Evolutionary conservation across 2,888 invertebrate genomes (phyloP), one percentile per base, ranked within the genome.

Genomic region (Neoitamus cyanurus): DNA sequence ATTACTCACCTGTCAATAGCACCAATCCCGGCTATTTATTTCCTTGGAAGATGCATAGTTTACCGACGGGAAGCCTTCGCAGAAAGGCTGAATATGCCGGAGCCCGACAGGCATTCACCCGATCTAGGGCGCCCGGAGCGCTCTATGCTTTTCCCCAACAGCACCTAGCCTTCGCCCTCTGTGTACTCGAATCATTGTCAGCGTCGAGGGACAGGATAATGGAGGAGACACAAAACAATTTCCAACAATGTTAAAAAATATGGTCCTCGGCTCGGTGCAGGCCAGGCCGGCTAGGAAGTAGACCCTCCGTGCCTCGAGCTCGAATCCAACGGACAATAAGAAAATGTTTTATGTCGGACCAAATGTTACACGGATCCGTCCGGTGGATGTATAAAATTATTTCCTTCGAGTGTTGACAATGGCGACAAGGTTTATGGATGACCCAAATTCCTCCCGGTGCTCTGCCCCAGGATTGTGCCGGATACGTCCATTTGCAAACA

Each of bases 1-100:
- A 83, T 83, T 83, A 83, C 83, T 83, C 83, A 83, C 83, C 83
- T 83, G 83, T 72, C 83, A 83, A 83, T 83, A 83, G 83, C 83
- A 83, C 72, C 30, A 83, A 83, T 83, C 83, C 72, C 6, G 69
- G 46, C 83, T 72, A 83, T 83, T 72, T 83, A 83, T 83, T 69
- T 83, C 48, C 72, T 28, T 6, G n/a, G 68, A 42, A 31, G 69
- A 69, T 82, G 68, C 82, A 82, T 82, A 69, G 69, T 82, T 82
- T 82, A 82, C 69, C 69, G 28, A 28, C 36, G 31, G 69, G 69
- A 69, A 69, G 42, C 28, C 15, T 48, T 80, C 58, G 9, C 37
- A 34, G 34, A 37, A 37, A 1, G 69, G 82, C 69, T 82, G n/a
- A 69, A 69, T 69, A 25, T 48, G 48, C 34, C n/a, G 11, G 78